Evolutionary conservation across 2,113 vertebrate genomes (phyloP), one percentile per base, ranked within the genome.

Genomic region (Trematomus loennbergii): DNA sequence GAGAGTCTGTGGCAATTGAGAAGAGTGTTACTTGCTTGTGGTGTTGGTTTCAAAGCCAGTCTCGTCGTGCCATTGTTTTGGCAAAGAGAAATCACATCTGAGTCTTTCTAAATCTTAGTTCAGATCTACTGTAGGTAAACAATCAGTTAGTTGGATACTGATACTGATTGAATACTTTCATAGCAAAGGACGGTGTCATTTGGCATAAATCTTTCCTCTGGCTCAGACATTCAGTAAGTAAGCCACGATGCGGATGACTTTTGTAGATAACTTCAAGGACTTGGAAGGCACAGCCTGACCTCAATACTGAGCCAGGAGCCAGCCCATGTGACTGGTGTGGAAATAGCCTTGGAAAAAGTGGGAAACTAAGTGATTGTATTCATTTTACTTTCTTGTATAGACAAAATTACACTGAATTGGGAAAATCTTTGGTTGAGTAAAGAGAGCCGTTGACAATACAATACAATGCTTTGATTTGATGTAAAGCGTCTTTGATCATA

Each of bases 11-110:
- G 40, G 25, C 0, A 17, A 0, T 10, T 67, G 20, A 62, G 13
- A 9, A 70, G 40, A 70, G 17, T 12, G 49, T 18, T 4, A 4
- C n/a, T 45, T 36, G 63, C 13, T 71, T 0, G 9, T 43, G 52
- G 22, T 77, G 72, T 5, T 72, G 9, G 45, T 25, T 78, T 55
- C 40, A 4, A 57, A 68, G 2, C 43, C 12, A 33, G 68, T 43
- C 4, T 46, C 65, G 46, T 55, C 40, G 36, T 75, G 66, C 29
- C 53, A 17, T 65, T 68, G 13, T 25, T 49, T 43, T 74, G 48
- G 57, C 18, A 33, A 50, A 60, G 20, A 50, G 0, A 58, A 43
- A 59, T 70, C 0, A 58, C 5, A 11, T 74, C 12, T 77, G 57
- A 48, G 3, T 45, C 2, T n/a, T 36, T 2, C 0, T 33, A 25